Evolutionary conservation across 2,888 invertebrate species (phyloP), one percentile per base, ranked within the genome.

Genomic region (Nomada fabriciana): DNA sequence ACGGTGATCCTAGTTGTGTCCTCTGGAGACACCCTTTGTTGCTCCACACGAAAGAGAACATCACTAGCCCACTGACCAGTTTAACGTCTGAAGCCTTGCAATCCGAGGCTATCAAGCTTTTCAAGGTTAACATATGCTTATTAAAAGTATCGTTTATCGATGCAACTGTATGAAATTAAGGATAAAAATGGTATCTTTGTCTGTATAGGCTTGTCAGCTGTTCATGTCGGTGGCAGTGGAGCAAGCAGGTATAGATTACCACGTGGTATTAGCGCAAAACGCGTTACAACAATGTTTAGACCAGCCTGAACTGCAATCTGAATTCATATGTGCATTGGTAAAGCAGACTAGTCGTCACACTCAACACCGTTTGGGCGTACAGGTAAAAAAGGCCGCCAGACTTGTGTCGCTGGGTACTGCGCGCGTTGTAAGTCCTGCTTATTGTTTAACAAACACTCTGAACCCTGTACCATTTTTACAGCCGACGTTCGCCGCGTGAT

Each of bases 211-310:
- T 94, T 97, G 98, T 88, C 98, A 99, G 93, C 95, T 99, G 86
- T 99, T 99, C 95, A 98, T 98, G 96, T 98, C 98, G 3, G 98
- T 99, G 85, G 97, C 98, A 61, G 97, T 99, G 88, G 98, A 99
- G 94, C 98, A 98, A 92, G 97, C 98, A 73, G 98, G 98, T 92
- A 98, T 99, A 90, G 99, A 99, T 95, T 98, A 99, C 94, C 99
- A 99, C 94, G 98, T 99, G 91, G 98, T 98, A 80, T 95, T 99
- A 82, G 99, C 99, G 20, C 99, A 99, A 95, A 98, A 98, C 94
- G 98, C 99, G 50, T 95, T 99, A 76, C 97, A 98, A 92, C 98
- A 98, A 94, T 98, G 98, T 94, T 95, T 99, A 82, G 98, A 98
- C 90, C 97, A 97, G 94, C 96, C 96, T 61, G 98, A 98, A 94